A percentile compares a stretch with the other conserved stretches of the same genome.
Conservation (phyloP, 1,140 invertebrate genomes). For the Manduca sexta region DNA sequence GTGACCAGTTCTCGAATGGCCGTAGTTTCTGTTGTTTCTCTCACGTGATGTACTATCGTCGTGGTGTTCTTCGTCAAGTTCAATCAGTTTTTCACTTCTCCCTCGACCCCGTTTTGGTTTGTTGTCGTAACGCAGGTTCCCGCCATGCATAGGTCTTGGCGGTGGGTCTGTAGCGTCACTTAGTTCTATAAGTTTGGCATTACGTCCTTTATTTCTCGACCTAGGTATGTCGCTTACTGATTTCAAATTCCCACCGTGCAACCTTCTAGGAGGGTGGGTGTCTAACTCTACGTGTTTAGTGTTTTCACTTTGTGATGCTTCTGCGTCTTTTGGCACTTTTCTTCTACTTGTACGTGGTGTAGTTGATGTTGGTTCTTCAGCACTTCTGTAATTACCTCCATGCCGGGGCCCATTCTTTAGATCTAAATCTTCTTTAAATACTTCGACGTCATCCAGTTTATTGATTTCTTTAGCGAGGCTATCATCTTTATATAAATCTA, state of each 20-base stretch:
- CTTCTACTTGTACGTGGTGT: conserved; percentile 2
- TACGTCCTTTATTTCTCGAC: conserved; percentile 22
- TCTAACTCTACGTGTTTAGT: conserved; percentile 37
- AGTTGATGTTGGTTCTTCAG: conserved; percentile 13
- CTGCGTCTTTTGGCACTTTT: conserved; percentile 29
- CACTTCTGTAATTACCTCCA: conserved; percentile 61
- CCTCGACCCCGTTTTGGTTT: conserved; percentile 13
- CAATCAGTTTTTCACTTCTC: conserved; percentile 46
- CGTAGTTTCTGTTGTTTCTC: conserved; percentile 19
- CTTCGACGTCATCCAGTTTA: conserved; percentile 59
- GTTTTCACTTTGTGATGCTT: conserved; percentile 42
- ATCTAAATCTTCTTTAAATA: conserved; percentile 55
- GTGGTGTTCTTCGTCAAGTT: conserved; percentile 32
- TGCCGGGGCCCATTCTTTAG: conserved; percentile 51
- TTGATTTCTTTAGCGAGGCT: conserved; percentile 63
- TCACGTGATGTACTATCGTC: conserved; percentile 17
- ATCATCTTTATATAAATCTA: conserved; percentile 61
- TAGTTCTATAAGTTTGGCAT: conserved; percentile 35
- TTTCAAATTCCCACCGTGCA: conserved; percentile 31
- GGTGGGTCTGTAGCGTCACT: conserved; percentile 19
- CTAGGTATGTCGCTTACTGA: conserved; percentile 20
- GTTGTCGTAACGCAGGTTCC: conserved; percentile 33
- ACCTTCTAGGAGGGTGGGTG: conserved; percentile 14
- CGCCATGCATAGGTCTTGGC: conserved; percentile 29
- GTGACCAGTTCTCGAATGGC: conserved; percentile 23